Base-by-base conservation (phyloP, 2,888 invertebrate species). In the Nymphalis c-album region DNA sequence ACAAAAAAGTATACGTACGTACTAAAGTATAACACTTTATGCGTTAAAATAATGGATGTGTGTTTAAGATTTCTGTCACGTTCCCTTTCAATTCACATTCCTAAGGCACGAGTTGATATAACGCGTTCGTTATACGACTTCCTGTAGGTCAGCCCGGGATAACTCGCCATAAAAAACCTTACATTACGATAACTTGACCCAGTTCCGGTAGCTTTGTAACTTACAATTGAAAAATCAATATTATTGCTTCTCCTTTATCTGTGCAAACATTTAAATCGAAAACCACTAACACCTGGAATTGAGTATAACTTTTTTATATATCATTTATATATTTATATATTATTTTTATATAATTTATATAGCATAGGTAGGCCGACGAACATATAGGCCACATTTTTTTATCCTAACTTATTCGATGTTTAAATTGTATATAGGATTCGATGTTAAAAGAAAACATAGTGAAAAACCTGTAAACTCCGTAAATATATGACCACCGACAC, bases 51-150 rank as follows among this genome's bases (percentile, higher is more conserved):
- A 40, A 57, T 40, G n/a, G 5, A 20, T 18, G 17, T 18, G 10
- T 40, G n/a, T 48, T 65, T 61, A 55, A 55, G 55, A 66, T 66
- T 60, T 46, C 20, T 47, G 60, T 66, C 65, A 66, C 65, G 60
- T 60, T 47, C 22, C 35, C 47, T 60, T 66, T 66, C 60, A 53
- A 65, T 65, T 53, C 53, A 60, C 53, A 47, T 65, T 53, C 60
- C 60, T 60, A 55, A 35, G 53, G 53, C n/a, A 40, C 53, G 20
- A 60, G 60, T 60, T 65, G 60, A 46, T 47, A 60, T 59, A 53
- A 47, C 60, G 51, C 60, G n/a, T 31, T 55, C 53, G 35, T 55
- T 61, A 50, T 60, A 60, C 60, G 60, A 60, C 55, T 65, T 60
- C 60, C 65, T 61, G 22, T 60, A 60, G 57, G 57, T 40, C 40